Conservation (phyloP, 1,140 invertebrate species). For the Megalonaias nervosa region DNA sequence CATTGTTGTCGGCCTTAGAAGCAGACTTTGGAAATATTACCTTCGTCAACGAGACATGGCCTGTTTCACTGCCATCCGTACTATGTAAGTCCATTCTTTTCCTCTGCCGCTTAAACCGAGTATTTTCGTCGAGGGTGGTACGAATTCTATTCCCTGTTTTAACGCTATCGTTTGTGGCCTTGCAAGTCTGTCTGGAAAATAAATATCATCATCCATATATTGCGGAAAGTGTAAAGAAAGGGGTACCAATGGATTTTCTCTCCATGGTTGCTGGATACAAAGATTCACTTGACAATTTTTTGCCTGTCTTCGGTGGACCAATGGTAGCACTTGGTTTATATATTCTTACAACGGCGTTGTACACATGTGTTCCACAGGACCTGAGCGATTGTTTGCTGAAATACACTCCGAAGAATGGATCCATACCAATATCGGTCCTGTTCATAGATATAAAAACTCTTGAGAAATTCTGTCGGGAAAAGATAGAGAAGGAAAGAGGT, state of each 20-base stretch:
- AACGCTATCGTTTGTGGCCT: conserved; percentile 15
- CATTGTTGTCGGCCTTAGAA: conserved; percentile 15
- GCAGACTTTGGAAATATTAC: conserved; percentile 8
- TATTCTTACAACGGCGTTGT: neutral
- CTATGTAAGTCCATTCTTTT: neutral
- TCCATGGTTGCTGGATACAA: conserved; percentile 30
- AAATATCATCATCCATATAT: conserved; percentile 10
- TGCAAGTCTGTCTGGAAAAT: conserved; percentile 19
- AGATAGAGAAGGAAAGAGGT: neutral
- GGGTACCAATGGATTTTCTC: conserved; percentile 26
- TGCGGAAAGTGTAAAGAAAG: conserved; percentile 30
- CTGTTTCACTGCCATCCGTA: too few species aligned
- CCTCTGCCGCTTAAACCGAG: conserved; percentile 4
- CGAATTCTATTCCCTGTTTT: conserved; percentile 14
- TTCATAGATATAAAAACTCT: conserved; percentile 5
- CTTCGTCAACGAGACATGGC: neutral
- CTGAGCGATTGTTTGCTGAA: conserved; percentile 7
- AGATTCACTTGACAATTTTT: conserved; percentile 19
- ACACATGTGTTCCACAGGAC: conserved; percentile 13
- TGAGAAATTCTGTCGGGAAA: conserved; percentile 12
- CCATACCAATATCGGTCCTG: conserved; percentile 3
- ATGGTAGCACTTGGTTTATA: conserved; percentile 14
- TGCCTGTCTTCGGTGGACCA: conserved; percentile 23
- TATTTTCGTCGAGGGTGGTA: conserved; percentile 11
- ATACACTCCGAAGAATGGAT: conserved; percentile 9